These are phyloP conservation scores for Samia ricini DNA, from an alignment of 1,140 invertebrate species.

Conservation along the genomic window DNA sequence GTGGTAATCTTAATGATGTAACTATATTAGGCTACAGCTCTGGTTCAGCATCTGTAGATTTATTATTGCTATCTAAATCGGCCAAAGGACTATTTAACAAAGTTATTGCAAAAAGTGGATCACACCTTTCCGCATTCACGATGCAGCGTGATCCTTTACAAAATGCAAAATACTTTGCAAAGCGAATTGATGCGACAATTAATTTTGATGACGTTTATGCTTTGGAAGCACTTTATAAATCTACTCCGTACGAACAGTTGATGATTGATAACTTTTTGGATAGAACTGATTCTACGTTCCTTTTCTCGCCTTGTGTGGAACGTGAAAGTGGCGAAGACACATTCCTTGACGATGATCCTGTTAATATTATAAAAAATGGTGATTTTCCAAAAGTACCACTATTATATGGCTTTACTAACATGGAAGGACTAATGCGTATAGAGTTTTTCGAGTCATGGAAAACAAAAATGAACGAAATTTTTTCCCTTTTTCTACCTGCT, in stretches of 20 bases:
- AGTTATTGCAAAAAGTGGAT: slow-evolving; percentile 35
- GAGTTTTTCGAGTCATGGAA: slow-evolving; percentile 15
- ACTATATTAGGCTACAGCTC: slow-evolving; percentile 32
- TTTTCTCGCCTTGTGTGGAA: slow-evolving; percentile 29
- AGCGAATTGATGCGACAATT: slow-evolving; percentile 5
- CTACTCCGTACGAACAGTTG: slow-evolving; percentile 2
- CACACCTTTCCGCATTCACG: slow-evolving; percentile 13
- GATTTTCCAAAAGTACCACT: slow-evolving; percentile 6
- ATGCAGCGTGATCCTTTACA: slow-evolving; percentile 28
- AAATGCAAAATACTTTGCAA: slow-evolving; percentile 22
- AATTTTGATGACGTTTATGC: slow-evolving; percentile 20
- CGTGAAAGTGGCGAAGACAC: slow-evolving; percentile 13
- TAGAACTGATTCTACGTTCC: slow-evolving; percentile 18
- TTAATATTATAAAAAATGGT: slow-evolving; percentile 8
- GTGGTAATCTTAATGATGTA: slow-evolving; percentile 36
- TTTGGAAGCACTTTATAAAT: slow-evolving; percentile 29
- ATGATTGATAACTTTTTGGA: slow-evolving; percentile 5
- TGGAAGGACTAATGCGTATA: slow-evolving; percentile 25
- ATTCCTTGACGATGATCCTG: slow-evolving; percentile 23
- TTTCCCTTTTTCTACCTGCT: slow-evolving; percentile 26
- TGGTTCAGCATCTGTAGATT: slow-evolving; percentile 26
- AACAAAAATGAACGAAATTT: slow-evolving; percentile 28
- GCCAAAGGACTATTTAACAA: slow-evolving; percentile 31
- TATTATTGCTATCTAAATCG: slow-evolving; percentile 27
- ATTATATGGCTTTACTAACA: slow-evolving; percentile 18